phyloP scores from a whole-genome alignment of 2,113 vertebrate genomes.

The Xiphophorus maculatus region DNA sequence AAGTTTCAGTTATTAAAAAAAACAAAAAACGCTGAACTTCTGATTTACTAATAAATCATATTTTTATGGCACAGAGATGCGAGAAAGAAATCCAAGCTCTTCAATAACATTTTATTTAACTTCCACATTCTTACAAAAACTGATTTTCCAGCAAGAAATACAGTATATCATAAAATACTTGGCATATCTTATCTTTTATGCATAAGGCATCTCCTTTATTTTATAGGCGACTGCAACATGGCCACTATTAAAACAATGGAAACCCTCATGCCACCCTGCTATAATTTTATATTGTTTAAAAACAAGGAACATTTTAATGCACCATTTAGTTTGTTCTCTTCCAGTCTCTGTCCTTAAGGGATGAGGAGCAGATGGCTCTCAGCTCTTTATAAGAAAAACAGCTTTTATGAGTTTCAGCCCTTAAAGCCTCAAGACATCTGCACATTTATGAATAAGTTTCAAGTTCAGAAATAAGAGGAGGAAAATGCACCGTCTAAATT shows the following conservation, averaged over 20 bases:
- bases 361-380: background rate
- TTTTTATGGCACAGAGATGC: too few species aligned
- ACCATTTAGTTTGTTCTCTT: conserved; percentile 1
- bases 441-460: background rate
- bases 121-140: too few species aligned
- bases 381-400: background rate
- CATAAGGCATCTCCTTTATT: background rate
- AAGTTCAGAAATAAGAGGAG: background rate
- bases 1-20: too few species aligned
- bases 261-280: background rate
- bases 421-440: background rate
- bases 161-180: too few species aligned
- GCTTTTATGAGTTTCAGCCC: background rate
- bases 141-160: too few species aligned
- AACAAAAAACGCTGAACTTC: too few species aligned
- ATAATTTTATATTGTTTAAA: background rate
- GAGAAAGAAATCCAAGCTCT: too few species aligned
- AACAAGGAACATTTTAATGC: background rate
- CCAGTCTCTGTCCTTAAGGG: background rate
- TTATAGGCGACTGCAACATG: background rate
- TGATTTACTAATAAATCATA: too few species aligned
- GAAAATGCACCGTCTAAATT: background rate
- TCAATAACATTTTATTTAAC: too few species aligned
- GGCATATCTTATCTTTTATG: too few species aligned
- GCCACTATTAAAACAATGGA: background rate